Evolutionary conservation across 2,113 vertebrate species (phyloP), one percentile per base, ranked within the genome.

Genomic region (Pygoscelis antarcticus): DNA sequence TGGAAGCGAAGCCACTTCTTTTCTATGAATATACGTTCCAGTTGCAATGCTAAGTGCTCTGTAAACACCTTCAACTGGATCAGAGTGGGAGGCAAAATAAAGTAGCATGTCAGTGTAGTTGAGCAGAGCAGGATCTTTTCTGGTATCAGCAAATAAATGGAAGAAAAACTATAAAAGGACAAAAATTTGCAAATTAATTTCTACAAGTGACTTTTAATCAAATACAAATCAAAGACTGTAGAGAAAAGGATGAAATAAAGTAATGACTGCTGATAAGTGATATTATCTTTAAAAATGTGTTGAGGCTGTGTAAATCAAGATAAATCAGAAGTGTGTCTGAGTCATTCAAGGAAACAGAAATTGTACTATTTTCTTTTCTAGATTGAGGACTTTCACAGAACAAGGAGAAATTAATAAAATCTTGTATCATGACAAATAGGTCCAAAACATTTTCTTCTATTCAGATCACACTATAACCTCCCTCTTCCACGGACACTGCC

Each of bases 71-170:
- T 99, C 98, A 76, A 96, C 49, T 20, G 98, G 82, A 83, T 99
- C 96, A 7, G 98, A 97, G 82, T 99, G 98, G 19, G 98, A 96
- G 32, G 99, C 98, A 83, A 99, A 99, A 96, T 99, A 99, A 85
- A 99, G 98, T 57, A 99, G 97, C 99, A 99, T 99, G 65, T 97
- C 96, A 17, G 87, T 93, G 44, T 99, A 99, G 97, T 99, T 95
- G 34, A 99, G 96, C 71, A 76, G 95, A 23, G 98, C 90, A 8
- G 98, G 98, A 4, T 96, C 89, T 54, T 88, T 74, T 51, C 95
- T 95, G 49, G 44, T 95, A 97, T 99, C 98, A 8, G 96, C 98
- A 98, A 99, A 99, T 78, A 99, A 68, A 81, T 87, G 96, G 90
- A 99, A 99, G 96, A 99, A 99, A 95, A 99, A 99, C 99, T 99